phyloP scores from a whole-genome alignment of 1,140 invertebrate genomes.

The Drosophila neocordata region DNA sequence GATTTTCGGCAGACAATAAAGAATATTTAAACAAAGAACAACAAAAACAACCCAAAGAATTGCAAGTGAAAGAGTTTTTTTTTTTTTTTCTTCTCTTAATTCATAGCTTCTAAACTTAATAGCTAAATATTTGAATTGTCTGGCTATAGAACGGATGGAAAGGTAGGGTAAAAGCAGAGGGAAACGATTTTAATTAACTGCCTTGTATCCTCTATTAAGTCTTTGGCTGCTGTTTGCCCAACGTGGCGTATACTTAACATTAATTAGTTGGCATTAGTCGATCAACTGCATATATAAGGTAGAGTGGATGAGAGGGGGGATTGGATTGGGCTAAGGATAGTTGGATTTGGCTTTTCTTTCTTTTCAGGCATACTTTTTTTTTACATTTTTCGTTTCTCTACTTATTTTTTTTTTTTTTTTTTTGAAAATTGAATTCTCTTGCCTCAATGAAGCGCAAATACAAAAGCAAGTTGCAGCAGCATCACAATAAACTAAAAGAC shows the following conservation, averaged over 20 bases:
- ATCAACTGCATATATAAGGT: constrained; percentile 1
- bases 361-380: too few species aligned
- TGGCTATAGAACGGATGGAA: neutral
- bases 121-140: constrained; percentile 39
- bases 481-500: constrained; percentile 76
- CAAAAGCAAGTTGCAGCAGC: constrained; percentile 56
- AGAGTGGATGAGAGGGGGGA: neutral
- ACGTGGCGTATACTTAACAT: constrained; percentile 56
- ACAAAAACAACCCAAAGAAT: too few species aligned
- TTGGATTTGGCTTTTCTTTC: neutral
- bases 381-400: neutral
- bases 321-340: neutral
- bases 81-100: too few species aligned
- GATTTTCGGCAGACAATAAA: constrained; percentile 41
- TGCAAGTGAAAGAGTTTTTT: neutral
- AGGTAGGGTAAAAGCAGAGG: neutral
- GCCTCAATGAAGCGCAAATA: constrained; percentile 72
- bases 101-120: constrained; percentile 37
- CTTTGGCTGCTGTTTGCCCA: constrained; percentile 44
- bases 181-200: constrained; percentile 67
- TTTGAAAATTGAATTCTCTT: constrained; percentile 76
- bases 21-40: constrained; percentile 1
- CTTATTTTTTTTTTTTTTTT: constrained; percentile 22
- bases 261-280: constrained; percentile 51
- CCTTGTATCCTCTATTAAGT: constrained; percentile 48